phyloP scores from a whole-genome alignment of 2,113 vertebrate species.

The Reinhardtius hippoglossoides region DNA sequence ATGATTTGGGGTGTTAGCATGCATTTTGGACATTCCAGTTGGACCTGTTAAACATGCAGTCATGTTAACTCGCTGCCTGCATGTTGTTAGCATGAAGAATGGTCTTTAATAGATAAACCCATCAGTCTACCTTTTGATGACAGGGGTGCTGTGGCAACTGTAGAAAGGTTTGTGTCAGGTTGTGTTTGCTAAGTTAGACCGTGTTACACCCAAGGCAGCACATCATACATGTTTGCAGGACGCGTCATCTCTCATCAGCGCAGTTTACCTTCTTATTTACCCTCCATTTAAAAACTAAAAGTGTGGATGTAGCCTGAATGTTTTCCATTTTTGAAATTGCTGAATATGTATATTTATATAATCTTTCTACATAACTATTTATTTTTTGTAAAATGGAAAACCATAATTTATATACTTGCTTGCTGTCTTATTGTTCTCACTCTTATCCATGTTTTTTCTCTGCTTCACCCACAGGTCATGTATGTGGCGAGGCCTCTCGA shows the following conservation, averaged over 20 bases:
- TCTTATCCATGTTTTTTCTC: slow-evolving; percentile 70
- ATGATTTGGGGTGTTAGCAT: no score
- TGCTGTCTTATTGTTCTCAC: slow-evolving; percentile 56
- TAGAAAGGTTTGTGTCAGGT: background rate
- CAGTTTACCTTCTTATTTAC: no score
- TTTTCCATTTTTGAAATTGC: background rate
- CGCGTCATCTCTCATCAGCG: no score
- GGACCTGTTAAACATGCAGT: no score
- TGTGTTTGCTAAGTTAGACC: background rate
- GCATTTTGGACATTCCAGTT: no score
- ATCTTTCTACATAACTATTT: no score
- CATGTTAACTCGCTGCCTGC: no score
- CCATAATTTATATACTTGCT: background rate
- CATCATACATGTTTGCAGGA: background rate
- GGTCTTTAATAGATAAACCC: no score
- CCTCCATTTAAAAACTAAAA: background rate
- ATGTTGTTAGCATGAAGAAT: no score
- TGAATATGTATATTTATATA: no score
- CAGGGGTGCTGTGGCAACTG: background rate
- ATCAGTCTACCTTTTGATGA: background rate
- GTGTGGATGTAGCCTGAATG: background rate
- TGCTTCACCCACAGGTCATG: slow-evolving; percentile 83
- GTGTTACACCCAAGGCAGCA: background rate
- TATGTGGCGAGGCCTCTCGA: slow-evolving; percentile 75
- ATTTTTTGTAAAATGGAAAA: background rate